Evolutionary conservation across 2,113 vertebrate genomes (phyloP).

Genomic region (Peromyscus polionotus): DNA sequence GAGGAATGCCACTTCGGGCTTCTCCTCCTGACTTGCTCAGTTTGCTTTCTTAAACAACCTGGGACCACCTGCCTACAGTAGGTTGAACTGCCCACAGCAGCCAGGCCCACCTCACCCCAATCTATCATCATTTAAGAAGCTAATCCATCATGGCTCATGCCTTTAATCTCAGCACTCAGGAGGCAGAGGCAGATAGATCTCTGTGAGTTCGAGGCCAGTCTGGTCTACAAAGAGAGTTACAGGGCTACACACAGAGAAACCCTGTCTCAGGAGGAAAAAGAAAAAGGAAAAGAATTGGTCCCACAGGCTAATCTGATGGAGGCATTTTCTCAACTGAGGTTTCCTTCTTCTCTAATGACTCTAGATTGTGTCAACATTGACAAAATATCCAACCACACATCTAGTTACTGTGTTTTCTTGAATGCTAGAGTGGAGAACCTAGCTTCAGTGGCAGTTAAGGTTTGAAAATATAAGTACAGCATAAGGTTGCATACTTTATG

Average conservation of each 20-base stretch:
- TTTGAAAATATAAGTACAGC: conserved; percentile 59
- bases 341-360: neutral
- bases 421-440: neutral
- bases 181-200: neutral
- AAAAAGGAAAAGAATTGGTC: neutral
- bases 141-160: neutral
- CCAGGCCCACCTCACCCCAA: neutral
- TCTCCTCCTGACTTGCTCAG: neutral
- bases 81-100: neutral
- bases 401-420: neutral
- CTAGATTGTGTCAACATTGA: neutral
- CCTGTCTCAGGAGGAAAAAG: neutral
- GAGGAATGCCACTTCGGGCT: neutral
- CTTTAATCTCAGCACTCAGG: neutral
- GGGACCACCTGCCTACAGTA: neutral
- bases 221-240: neutral
- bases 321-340: neutral
- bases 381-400: neutral
- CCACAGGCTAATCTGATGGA: neutral
- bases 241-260: neutral
- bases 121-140: neutral
- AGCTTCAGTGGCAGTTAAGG: neutral
- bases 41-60: neutral
- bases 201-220: neutral
- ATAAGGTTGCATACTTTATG: neutral